These are phyloP conservation scores for Engraulis encrasicolus DNA, from an alignment of 2,113 vertebrate species.

Conservation along the genomic window DNA sequence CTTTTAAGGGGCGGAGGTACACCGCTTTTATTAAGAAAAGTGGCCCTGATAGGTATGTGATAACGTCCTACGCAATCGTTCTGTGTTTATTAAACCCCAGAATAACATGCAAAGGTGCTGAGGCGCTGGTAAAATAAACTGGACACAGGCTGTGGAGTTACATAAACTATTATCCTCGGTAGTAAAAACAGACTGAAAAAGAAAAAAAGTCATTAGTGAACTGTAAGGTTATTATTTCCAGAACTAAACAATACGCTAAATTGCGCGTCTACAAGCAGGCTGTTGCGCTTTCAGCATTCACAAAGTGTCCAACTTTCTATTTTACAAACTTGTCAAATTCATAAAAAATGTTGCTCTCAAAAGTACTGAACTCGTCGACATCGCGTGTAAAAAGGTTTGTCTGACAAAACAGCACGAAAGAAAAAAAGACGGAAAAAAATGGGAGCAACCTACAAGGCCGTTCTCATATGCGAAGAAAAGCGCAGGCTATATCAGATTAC, in stretches of 20 bases:
- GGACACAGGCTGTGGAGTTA: neutral
- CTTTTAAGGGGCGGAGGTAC: neutral
- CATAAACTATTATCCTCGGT: neutral
- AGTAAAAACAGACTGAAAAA: neutral
- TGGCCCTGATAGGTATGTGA: conserved; percentile 15
- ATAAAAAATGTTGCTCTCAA: neutral
- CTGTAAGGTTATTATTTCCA: too few relatives aligned
- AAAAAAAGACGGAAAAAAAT: neutral
- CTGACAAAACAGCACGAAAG: neutral
- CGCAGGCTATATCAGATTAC: conserved; percentile 68
- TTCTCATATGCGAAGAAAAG: conserved; percentile 50
- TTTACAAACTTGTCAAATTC: neutral
- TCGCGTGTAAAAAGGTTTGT: neutral
- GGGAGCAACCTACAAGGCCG: conserved; percentile 31
- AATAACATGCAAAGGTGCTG: neutral
- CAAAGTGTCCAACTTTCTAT: neutral
- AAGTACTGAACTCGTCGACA: neutral
- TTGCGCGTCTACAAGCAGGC: neutral
- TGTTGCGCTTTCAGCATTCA: neutral
- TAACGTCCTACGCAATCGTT: neutral
- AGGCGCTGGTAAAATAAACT: neutral
- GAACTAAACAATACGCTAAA: too few relatives aligned
- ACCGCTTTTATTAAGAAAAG: neutral
- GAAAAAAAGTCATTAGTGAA: too few relatives aligned
- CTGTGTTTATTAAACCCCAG: neutral